Base-by-base conservation (phyloP, 2,797 vertebrate genomes). In the Myotis planiceps region DNA sequence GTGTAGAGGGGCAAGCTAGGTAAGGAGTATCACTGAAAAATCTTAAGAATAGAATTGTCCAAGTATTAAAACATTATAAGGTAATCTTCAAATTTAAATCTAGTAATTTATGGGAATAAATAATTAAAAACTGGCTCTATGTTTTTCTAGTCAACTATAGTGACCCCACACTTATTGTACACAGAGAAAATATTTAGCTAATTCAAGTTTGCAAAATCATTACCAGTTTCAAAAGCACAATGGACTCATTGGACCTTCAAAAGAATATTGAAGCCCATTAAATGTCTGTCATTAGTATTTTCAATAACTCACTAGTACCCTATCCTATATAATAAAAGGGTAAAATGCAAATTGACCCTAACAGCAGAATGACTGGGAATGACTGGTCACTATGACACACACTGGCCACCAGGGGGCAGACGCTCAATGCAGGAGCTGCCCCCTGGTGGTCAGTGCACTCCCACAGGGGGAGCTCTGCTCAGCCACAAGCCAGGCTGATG, bases 31-130 rank as follows among this genome's bases (percentile, higher is more conserved):
- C 42, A 80, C 1, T 58, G 49, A 81, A 88, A 88, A 92, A 45
- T 0, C 10, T 89, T 93, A n/a, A 94, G 66, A 47, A 81, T 91
- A 93, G 12, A 51, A 69, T 63, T 83, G 16, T 12, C 39, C 10
- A 94, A 79, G 19, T 23, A 37, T 27, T 80, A 9, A 92, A 97
- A 76, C 65, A 16, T 66, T 51, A 7, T 97, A 82, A 96, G 51
- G 1, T 55, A 15, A 18, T 49, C 80, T 88, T 80, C 72, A 91
- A 21, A 49, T 75, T 90, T 45, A 91, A 69, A 32, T 49, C n/a
- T 15, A 88, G 1, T 84, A 76, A 90, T 4, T 68, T 18, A 34
- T 27, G 49, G 3, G 34, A 89, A 95, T 76, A 23, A 88, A 76
- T 83, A 89, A 65, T 78, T 14, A 88, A 66, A 68, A 68, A n/a